These are phyloP conservation scores for Thamnophis sirtalis DNA, from an alignment of 2,113 vertebrate genomes.

Conservation along the genomic window DNA sequence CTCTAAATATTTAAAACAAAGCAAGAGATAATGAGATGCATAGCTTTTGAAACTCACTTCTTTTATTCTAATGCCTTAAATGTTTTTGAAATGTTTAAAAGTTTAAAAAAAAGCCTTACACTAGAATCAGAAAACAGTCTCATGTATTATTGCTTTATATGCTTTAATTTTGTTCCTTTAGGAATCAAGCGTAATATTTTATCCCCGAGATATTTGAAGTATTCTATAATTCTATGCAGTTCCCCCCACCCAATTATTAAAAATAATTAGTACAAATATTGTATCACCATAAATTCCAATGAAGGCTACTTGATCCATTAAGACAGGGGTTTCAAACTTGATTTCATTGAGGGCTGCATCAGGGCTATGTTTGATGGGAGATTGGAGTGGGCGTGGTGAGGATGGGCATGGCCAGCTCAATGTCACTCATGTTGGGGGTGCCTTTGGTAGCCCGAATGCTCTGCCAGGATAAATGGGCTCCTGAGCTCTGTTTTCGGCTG, in stretches of 20 bases:
- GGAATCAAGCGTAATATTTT: constrained; percentile 21
- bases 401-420: too few relatives aligned
- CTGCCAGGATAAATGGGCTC: too few relatives aligned
- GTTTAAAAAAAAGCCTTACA: background rate
- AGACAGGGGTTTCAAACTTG: background rate
- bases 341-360: too few relatives aligned
- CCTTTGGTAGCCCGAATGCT: too few relatives aligned
- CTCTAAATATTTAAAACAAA: constrained; percentile 38
- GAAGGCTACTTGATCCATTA: background rate
- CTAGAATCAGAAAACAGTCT: constrained; percentile 29
- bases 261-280: background rate
- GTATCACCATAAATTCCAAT: background rate
- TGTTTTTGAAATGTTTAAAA: constrained; percentile 33
- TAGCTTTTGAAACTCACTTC: constrained; percentile 35
- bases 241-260: too few relatives aligned
- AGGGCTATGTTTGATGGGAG: too few relatives aligned
- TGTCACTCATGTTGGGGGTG: too few relatives aligned
- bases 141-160: constrained; percentile 26
- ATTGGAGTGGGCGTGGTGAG: too few relatives aligned
- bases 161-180: constrained; percentile 37
- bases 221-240: background rate
- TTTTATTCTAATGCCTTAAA: constrained; percentile 49
- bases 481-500: too few relatives aligned
- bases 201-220: background rate
- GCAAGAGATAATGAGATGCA: constrained; percentile 39